Percentiles rank a stretch among this genome's conserved stretches.
phyloP scores from a whole-genome alignment of 2,888 invertebrate species.

The Lamellibrachia columna region DNA sequence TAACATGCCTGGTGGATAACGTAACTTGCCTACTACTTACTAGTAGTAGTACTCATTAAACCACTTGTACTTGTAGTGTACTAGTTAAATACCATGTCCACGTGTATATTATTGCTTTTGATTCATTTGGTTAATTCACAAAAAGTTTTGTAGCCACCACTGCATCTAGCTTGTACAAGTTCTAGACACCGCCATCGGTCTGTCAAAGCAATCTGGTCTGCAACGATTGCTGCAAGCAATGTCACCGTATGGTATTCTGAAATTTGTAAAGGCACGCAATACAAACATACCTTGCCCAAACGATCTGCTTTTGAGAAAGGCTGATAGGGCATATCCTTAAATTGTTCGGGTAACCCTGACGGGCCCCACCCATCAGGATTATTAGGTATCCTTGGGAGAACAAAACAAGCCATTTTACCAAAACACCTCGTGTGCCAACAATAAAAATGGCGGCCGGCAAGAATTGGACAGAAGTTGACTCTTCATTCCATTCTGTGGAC shows the following conservation, averaged over 20 bases:
- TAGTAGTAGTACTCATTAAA: too few species aligned
- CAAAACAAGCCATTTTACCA: slow-evolving; percentile 58
- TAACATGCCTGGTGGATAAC: too few species aligned
- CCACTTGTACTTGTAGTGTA: too few species aligned
- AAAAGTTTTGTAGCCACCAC: not conserved
- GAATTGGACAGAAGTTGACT: slow-evolving; percentile 4
- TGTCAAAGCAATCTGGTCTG: not conserved
- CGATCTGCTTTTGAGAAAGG: slow-evolving; percentile 99
- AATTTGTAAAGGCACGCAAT: not conserved
- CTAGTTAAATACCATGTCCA: too few species aligned
- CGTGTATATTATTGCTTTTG: too few species aligned
- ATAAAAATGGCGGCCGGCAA: slow-evolving; percentile 12
- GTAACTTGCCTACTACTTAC: too few species aligned
- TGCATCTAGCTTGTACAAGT: not conserved
- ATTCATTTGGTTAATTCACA: too few species aligned
- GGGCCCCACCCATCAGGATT: slow-evolving; percentile 96
- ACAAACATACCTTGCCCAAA: slow-evolving; percentile 84
- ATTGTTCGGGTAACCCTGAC: slow-evolving; percentile 90
- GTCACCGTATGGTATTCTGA: not conserved
- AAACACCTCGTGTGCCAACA: slow-evolving; percentile 14
- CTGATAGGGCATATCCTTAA: slow-evolving; percentile 97
- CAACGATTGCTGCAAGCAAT: not conserved
- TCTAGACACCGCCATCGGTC: not conserved
- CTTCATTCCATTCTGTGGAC: not conserved
- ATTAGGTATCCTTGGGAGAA: slow-evolving; percentile 63